Evolutionary conservation across 1,140 invertebrate genomes (phyloP).

Genomic region (Ceratina australensis): DNA sequence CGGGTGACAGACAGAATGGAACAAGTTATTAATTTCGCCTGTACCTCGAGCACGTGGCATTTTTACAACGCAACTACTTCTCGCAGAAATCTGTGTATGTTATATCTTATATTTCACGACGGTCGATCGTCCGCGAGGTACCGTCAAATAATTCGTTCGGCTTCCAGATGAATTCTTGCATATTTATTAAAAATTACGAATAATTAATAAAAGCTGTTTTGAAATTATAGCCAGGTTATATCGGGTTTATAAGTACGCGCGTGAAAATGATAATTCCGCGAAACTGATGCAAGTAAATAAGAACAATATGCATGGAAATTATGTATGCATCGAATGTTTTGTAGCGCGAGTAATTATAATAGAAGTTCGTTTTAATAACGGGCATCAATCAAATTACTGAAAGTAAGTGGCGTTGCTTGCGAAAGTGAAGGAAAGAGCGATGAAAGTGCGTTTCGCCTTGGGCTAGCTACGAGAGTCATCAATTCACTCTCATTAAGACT

Average conservation of each 20-base stretch:
- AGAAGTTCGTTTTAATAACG: constrained; percentile 18
- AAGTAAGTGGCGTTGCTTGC: too few species aligned
- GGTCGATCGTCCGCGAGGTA: too few species aligned
- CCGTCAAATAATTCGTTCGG: neutral
- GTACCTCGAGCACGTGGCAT: too few species aligned
- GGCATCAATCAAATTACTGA: constrained; percentile 3
- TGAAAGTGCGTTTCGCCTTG: too few species aligned
- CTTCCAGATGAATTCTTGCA: neutral
- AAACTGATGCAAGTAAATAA: neutral
- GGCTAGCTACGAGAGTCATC: too few species aligned
- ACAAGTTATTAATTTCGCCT: neutral
- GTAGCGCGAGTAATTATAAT: neutral
- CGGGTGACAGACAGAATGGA: neutral
- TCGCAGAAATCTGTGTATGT: too few species aligned
- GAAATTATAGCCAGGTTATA: neutral
- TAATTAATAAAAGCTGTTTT: neutral
- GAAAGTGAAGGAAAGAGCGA: too few species aligned
- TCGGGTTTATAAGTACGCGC: neutral
- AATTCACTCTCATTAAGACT: too few species aligned
- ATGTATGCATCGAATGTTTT: too few species aligned
- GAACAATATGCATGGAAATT: too few species aligned
- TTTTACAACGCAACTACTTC: too few species aligned
- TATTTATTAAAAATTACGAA: constrained; percentile 15
- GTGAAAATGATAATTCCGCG: neutral
- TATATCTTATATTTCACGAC: too few species aligned